phyloP scores from a whole-genome alignment of 2,888 invertebrate species.

The Drosophila mayaguana region DNA sequence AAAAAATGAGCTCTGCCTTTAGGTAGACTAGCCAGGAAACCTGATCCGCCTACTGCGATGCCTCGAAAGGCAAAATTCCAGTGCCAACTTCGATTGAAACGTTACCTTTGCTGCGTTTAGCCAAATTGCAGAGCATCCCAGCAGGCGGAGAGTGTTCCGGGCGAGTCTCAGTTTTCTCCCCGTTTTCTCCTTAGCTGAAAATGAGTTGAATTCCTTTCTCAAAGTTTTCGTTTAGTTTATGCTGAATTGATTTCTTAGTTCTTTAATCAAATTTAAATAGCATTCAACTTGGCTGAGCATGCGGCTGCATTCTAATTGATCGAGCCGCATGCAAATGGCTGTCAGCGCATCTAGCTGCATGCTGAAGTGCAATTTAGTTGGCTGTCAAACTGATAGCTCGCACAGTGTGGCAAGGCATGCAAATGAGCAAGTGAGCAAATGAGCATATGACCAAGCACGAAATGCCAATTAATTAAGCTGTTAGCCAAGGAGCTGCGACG shows the following conservation, averaged over 20 bases:
- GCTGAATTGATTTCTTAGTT: no score
- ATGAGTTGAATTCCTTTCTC: background rate
- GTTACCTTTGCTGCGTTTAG: background rate
- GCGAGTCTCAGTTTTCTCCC: background rate
- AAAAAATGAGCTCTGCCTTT: conserved; percentile 18
- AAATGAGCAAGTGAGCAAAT: conserved; percentile 68
- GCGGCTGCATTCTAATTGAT: conserved; percentile 15
- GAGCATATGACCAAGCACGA: conserved; percentile 43
- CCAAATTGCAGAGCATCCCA: background rate
- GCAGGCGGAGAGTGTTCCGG: background rate
- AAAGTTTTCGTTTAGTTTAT: background rate
- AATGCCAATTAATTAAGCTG: conserved; percentile 59
- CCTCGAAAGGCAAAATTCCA: background rate
- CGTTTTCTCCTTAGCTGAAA: background rate
- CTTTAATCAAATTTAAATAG: background rate
- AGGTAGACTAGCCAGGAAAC: background rate
- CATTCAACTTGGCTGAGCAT: background rate
- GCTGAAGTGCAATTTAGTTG: conserved; percentile 39
- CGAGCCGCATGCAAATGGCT: conserved; percentile 1
- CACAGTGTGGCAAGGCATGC: conserved; percentile 34
- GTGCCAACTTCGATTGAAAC: background rate
- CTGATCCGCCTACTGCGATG: conserved; percentile 9
- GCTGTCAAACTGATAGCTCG: conserved; percentile 47
- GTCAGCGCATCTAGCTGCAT: conserved; percentile 31
- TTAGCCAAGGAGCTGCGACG: conserved; percentile 37